Percentiles rank a stretch among this genome's conserved stretches.
These are phyloP conservation scores for Chaetodon trifascialis DNA, from an alignment of 2,113 vertebrate species.

Conservation along the genomic window DNA sequence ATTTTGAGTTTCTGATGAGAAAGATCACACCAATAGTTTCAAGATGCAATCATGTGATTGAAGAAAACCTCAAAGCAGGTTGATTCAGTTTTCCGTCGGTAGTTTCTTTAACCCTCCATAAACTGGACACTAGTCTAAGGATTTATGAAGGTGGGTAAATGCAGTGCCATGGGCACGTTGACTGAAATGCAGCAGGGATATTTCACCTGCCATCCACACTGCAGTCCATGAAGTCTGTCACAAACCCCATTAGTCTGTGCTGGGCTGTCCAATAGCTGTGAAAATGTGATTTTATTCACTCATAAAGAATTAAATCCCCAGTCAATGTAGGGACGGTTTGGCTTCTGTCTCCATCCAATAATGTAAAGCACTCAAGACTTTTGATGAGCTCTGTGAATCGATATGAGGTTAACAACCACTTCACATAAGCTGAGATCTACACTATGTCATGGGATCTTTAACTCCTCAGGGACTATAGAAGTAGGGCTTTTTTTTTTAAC, in stretches of 20 bases:
- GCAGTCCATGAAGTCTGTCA: slow-evolving; percentile 45
- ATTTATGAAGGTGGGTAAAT: slow-evolving; percentile 26
- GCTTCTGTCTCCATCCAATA: slow-evolving; percentile 60
- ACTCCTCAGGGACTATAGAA: slow-evolving; percentile 4
- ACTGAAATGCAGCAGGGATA: slow-evolving; percentile 28
- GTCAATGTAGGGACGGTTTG: slow-evolving; percentile 64
- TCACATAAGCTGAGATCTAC: slow-evolving; percentile 57
- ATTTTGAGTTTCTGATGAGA: slow-evolving; percentile 9
- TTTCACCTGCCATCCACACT: slow-evolving; percentile 32
- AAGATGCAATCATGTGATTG: slow-evolving; percentile 19
- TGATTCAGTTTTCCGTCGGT: background rate
- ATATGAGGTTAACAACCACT: slow-evolving; percentile 75
- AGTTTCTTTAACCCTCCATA: background rate
- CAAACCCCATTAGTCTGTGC: slow-evolving; percentile 58
- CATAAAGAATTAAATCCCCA: slow-evolving; percentile 70
- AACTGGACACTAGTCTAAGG: slow-evolving; percentile 1
- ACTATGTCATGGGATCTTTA: slow-evolving; percentile 56
- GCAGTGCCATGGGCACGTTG: background rate
- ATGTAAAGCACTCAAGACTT: slow-evolving; percentile 71
- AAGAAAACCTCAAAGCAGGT: background rate
- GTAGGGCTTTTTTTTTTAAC: background rate
- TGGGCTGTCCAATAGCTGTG: slow-evolving; percentile 35
- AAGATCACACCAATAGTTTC: background rate
- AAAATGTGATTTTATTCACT: slow-evolving; percentile 67
- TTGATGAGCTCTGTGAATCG: slow-evolving; percentile 76